phyloP scores from a whole-genome alignment of 2,797 vertebrate genomes.

The Coreius guichenoti region DNA sequence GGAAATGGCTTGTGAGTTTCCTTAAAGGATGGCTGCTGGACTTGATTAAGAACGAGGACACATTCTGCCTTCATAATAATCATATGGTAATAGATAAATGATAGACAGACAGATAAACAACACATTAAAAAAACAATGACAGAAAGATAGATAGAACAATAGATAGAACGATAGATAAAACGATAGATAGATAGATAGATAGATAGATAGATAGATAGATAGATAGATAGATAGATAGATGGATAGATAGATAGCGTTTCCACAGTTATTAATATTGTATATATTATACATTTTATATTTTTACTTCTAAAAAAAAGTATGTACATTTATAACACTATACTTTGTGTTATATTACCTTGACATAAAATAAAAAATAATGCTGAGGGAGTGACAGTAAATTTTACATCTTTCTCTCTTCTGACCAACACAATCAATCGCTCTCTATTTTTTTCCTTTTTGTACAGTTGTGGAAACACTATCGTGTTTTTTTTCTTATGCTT shows the following conservation, averaged over 20 bases:
- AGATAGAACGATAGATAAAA: not conserved
- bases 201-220: not conserved
- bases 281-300: too few species aligned
- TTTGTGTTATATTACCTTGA: not conserved
- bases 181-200: not conserved
- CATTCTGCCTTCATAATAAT: conserved; percentile 1
- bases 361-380: not conserved
- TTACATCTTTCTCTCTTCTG: not conserved
- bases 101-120: not conserved
- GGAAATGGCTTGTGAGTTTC: conserved; percentile 50
- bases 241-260: too few species aligned
- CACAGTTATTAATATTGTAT: too few species aligned
- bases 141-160: not conserved
- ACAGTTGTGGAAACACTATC: not conserved
- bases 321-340: not conserved
- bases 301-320: too few species aligned
- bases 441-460: too few species aligned
- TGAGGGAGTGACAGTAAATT: not conserved
- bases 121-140: too few species aligned
- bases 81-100: not conserved
- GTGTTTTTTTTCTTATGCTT: not conserved
- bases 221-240: not conserved
- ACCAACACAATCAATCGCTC: not conserved
- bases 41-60: conserved; percentile 31
- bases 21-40: conserved; percentile 39